These are phyloP conservation scores for Apeira syringaria DNA, from an alignment of 2,888 invertebrate genomes.

Conservation along the genomic window DNA sequence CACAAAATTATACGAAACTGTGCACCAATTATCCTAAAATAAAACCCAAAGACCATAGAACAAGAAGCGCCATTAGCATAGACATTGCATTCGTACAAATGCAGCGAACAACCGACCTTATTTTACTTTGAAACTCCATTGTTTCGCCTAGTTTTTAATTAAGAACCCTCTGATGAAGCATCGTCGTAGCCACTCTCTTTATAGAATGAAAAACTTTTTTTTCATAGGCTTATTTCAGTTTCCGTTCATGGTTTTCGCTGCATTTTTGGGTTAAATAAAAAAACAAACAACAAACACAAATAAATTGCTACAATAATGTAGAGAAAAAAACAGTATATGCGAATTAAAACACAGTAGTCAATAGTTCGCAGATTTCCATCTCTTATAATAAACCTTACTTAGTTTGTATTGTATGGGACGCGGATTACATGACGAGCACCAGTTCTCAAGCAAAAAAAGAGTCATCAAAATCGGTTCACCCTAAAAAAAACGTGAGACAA, in stretches of 20 bases:
- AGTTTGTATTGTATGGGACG: too few species aligned
- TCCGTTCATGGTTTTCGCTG: neutral
- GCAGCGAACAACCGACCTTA: slow-evolving; percentile 33
- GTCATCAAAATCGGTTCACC: too few species aligned
- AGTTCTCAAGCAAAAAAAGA: too few species aligned
- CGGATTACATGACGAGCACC: too few species aligned
- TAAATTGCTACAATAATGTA: too few species aligned
- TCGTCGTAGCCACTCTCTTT: slow-evolving; percentile 41
- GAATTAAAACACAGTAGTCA: too few species aligned
- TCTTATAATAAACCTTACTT: too few species aligned
- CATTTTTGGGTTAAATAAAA: slow-evolving; percentile 2
- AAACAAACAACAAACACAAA: slow-evolving; percentile 10
- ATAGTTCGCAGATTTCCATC: too few species aligned
- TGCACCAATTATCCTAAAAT: slow-evolving; percentile 7
- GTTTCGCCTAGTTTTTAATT: slow-evolving; percentile 54
- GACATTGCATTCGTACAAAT: slow-evolving; percentile 34
- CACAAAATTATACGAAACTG: too few species aligned
- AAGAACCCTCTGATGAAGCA: slow-evolving; percentile 55
- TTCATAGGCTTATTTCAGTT: slow-evolving; percentile 5
- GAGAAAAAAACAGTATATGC: too few species aligned
- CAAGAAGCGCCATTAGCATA: slow-evolving; percentile 29
- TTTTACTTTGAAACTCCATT: slow-evolving; percentile 48
- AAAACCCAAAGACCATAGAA: slow-evolving; percentile 14
- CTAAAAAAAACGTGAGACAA: too few species aligned
- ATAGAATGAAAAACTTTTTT: slow-evolving; percentile 31